Conservation (phyloP, 2,797 vertebrate genomes). For the Octomys mimax region DNA sequence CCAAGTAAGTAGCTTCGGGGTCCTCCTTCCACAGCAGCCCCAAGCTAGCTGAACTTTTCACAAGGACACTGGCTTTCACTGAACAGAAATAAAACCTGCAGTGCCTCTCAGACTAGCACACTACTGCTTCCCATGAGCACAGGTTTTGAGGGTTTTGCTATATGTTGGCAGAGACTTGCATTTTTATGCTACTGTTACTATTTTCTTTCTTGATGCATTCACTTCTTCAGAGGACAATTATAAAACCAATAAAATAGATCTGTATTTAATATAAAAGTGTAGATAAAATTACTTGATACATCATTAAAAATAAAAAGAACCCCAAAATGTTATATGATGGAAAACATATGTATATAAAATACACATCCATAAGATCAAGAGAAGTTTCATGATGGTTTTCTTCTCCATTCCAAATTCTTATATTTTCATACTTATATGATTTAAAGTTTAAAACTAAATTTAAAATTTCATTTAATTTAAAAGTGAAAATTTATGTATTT, state of each 20-base stretch:
- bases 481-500: constrained; percentile 21
- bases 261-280: background rate
- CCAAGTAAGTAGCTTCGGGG: background rate
- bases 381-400: background rate
- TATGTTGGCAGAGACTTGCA: background rate
- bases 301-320: constrained; percentile 30
- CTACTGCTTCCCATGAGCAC: background rate
- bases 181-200: constrained; percentile 7
- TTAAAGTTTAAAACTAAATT: constrained; percentile 49
- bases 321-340: background rate
- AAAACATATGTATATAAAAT: background rate
- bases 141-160: background rate
- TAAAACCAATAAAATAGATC: constrained; percentile 9
- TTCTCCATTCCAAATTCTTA: constrained; percentile 14
- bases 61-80: background rate
- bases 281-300: constrained; percentile 32
- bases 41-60: background rate
- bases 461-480: constrained; percentile 27
- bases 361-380: background rate
- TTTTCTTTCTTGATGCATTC: background rate
- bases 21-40: background rate
- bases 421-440: constrained; percentile 33
- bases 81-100: constrained; percentile 26
- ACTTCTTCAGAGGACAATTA: constrained; percentile 7
- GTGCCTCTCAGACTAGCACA: background rate